A percentile compares a stretch with the other conserved stretches of the same genome.
These are phyloP conservation scores for Trematocara macrostoma DNA, from an alignment of 2,113 vertebrate genomes.

Conservation along the genomic window DNA sequence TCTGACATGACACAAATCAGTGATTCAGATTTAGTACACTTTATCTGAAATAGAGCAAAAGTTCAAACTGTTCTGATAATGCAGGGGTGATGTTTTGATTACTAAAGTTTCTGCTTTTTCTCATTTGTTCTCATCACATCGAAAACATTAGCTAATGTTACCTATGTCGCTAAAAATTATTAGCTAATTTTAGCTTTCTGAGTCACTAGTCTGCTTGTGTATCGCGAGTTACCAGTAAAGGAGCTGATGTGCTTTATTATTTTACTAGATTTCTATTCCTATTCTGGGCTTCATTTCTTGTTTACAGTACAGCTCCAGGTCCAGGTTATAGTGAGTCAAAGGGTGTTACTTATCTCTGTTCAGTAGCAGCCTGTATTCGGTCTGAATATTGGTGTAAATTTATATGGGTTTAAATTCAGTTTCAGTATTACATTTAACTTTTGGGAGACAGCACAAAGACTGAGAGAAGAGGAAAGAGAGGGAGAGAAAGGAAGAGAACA, in stretches of 20 bases:
- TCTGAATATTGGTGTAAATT: background rate
- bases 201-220: background rate
- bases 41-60: background rate
- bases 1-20: background rate
- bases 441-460: no score
- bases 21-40: background rate
- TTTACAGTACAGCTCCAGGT: background rate
- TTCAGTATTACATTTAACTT: background rate
- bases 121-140: background rate
- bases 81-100: background rate
- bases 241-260: background rate
- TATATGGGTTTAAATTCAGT: background rate
- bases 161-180: background rate
- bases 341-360: background rate
- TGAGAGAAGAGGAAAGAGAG: no score
- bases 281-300: background rate
- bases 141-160: background rate
- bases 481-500: no score
- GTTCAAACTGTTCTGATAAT: background rate
- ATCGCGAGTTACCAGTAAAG: rapidly evolving
- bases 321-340: background rate
- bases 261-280: background rate
- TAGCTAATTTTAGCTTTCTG: background rate
- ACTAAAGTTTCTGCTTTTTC: background rate
- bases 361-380: background rate